These are phyloP conservation scores for Ceriagrion tenellum DNA, from an alignment of 2,888 invertebrate species.

Conservation along the genomic window DNA sequence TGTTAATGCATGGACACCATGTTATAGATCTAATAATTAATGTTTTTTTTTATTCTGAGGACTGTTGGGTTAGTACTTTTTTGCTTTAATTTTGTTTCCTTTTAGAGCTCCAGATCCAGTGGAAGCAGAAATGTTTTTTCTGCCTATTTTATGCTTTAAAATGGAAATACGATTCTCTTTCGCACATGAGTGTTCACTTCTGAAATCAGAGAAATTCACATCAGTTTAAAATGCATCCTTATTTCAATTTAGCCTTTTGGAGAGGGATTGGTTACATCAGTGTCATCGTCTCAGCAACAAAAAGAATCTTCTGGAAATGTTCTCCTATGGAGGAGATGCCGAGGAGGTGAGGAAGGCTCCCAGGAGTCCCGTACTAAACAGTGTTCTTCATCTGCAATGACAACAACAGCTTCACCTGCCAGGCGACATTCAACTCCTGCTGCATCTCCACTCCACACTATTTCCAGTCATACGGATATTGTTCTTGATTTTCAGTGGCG, in stretches of 20 bases:
- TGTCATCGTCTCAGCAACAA: slow-evolving; percentile 93
- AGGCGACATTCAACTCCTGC: slow-evolving; percentile 73
- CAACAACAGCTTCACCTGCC: slow-evolving; percentile 76
- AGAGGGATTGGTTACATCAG: slow-evolving; percentile 93
- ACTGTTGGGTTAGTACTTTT: no score
- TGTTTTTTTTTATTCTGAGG: no score
- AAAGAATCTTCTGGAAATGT: slow-evolving; percentile 81
- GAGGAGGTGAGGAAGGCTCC: slow-evolving; percentile 42
- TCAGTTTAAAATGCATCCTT: slow-evolving; percentile 69
- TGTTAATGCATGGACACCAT: no score
- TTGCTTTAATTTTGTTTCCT: no score
- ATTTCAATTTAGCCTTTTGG: slow-evolving; percentile 88
- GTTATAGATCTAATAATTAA: no score
- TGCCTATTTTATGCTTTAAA: neutral
- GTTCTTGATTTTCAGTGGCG: slow-evolving; percentile 98
- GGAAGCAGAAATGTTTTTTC: neutral
- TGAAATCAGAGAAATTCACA: no score
- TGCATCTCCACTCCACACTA: slow-evolving; percentile 88
- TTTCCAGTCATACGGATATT: slow-evolving; percentile 96
- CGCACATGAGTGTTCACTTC: no score
- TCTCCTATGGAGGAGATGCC: slow-evolving; percentile 85
- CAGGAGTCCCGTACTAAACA: neutral
- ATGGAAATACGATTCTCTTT: neutral
- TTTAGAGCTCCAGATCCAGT: no score
- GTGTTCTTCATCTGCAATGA: slow-evolving; percentile 76